These are phyloP conservation scores for Dendrolimus punctatus DNA, from an alignment of 1,140 invertebrate species.

Conservation along the genomic window DNA sequence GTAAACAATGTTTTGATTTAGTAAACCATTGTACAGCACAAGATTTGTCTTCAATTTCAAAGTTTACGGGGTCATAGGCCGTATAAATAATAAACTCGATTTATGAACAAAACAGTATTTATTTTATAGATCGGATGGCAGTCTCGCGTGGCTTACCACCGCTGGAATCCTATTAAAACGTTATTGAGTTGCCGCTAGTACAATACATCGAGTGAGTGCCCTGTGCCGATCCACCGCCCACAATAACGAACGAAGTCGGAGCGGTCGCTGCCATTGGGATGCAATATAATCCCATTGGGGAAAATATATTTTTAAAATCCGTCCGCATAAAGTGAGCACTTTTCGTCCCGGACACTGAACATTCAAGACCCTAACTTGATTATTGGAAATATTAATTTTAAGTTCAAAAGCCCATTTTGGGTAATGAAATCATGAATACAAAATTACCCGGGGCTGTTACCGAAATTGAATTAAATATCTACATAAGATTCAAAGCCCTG, in stretches of 20 bases:
- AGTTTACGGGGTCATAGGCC: conserved; percentile 25
- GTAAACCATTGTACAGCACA: too few species aligned
- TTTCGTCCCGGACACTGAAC: too few species aligned
- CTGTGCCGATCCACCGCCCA: conserved; percentile 37
- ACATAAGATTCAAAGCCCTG: too few species aligned
- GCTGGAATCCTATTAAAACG: conserved; percentile 55
- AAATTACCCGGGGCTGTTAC: too few species aligned
- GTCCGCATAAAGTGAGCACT: too few species aligned
- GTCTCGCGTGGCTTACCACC: conserved; percentile 43
- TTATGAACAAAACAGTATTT: conserved; percentile 22
- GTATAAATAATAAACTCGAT: conserved; percentile 30
- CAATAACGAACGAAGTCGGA: conserved; percentile 27
- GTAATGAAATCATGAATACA: too few species aligned
- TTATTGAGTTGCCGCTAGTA: conserved; percentile 55
- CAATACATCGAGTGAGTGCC: conserved; percentile 38
- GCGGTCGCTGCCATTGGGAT: conserved; percentile 11
- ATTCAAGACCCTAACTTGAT: too few species aligned
- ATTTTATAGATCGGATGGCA: conserved; percentile 20
- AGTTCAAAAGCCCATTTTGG: too few species aligned
- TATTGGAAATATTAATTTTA: too few species aligned
- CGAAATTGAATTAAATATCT: too few species aligned
- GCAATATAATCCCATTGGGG: conserved; percentile 15
- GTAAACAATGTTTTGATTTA: too few species aligned
- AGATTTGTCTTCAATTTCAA: conserved; percentile 1
- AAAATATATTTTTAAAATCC: conserved; percentile 3